A percentile compares a stretch with the other conserved stretches of the same genome.
These are phyloP conservation scores for Phataginus tricuspis DNA, from an alignment of 2,797 vertebrate species.

Conservation along the genomic window DNA sequence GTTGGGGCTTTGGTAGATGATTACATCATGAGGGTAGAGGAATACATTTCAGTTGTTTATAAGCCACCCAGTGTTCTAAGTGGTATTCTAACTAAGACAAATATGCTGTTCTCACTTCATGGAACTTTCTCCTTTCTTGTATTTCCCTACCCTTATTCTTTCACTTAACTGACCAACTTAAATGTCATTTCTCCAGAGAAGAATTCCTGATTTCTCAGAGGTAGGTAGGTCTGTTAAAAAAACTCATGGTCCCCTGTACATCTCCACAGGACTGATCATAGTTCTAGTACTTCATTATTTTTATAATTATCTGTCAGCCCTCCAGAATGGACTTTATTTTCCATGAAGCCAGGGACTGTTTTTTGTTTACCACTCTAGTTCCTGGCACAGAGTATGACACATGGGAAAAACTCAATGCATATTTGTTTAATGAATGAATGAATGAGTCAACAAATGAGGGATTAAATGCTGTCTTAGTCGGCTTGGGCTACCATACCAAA, in stretches of 20 bases:
- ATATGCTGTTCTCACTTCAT: background rate
- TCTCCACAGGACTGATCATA: background rate
- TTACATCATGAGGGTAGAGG: background rate
- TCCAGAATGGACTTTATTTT: background rate
- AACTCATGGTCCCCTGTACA: background rate
- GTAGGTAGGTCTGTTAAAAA: background rate
- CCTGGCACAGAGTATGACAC: background rate
- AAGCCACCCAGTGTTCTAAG: background rate
- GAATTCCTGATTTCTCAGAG: background rate
- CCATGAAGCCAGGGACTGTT: background rate
- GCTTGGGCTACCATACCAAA: background rate
- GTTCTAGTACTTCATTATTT: slow-evolving; percentile 2
- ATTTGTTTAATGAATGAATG: background rate
- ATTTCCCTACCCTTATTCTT: background rate
- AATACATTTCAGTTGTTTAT: background rate
- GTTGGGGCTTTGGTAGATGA: background rate
- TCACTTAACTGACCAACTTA: background rate
- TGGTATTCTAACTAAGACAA: background rate
- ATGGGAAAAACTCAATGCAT: background rate
- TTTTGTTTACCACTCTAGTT: background rate
- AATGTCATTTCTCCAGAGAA: background rate
- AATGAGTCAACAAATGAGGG: background rate
- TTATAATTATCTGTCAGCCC: background rate
- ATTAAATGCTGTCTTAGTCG: background rate
- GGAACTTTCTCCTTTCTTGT: background rate